Conservation (phyloP, 2,888 invertebrate species). For the Chironomus tentans region DNA sequence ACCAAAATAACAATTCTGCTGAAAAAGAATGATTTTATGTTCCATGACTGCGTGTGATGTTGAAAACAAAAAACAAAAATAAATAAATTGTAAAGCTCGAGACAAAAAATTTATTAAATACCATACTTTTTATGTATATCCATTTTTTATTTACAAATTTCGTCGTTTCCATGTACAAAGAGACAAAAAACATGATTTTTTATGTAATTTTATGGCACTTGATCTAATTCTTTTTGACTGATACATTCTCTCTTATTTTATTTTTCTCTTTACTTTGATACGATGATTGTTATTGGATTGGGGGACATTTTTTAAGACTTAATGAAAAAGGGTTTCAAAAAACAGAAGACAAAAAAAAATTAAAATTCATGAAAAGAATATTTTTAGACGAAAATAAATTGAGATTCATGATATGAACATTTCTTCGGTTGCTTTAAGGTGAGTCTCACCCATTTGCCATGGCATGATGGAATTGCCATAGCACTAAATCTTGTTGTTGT, state of each 20-base stretch:
- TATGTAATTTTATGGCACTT: slow-evolving; percentile 17
- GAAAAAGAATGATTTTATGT: no score
- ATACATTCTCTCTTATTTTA: neutral
- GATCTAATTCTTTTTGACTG: slow-evolving; percentile 16
- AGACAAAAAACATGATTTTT: neutral
- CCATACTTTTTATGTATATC: slow-evolving; percentile 12
- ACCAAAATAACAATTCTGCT: no score
- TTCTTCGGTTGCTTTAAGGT: slow-evolving; percentile 42
- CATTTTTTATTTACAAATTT: neutral
- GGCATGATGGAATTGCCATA: slow-evolving; percentile 75
- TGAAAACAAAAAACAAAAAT: neutral
- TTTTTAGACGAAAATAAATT: slow-evolving; percentile 41
- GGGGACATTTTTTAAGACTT: no score
- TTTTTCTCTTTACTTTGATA: neutral
- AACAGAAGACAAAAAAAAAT: slow-evolving; percentile 15
- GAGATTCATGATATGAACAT: slow-evolving; percentile 37
- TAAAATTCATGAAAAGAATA: neutral
- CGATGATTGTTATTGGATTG: slow-evolving; percentile 28
- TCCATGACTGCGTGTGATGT: no score
- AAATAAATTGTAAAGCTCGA: neutral
- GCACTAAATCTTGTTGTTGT: slow-evolving; percentile 75
- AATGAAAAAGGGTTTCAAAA: neutral
- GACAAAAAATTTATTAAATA: neutral
- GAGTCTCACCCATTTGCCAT: slow-evolving; percentile 74
- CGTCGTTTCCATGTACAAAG: neutral